A percentile compares a stretch with the other conserved stretches of the same genome.
These are phyloP conservation scores for Pseudomugil gertrudae DNA, from an alignment of 2,797 vertebrate genomes.

Conservation along the genomic window DNA sequence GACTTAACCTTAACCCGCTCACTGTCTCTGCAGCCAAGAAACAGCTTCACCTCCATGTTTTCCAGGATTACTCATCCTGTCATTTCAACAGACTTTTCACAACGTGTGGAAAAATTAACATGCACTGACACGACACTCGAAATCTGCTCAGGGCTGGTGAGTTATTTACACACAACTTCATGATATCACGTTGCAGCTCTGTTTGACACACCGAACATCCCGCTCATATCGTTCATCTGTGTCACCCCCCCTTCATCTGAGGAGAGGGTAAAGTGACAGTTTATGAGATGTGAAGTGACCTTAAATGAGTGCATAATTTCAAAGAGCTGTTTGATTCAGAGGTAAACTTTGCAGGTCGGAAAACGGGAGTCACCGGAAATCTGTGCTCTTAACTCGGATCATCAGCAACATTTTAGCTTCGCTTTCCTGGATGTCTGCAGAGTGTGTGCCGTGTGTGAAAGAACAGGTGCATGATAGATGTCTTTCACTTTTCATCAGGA, in stretches of 20 bases:
- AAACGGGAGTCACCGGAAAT: slow-evolving; percentile 11
- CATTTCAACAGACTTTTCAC: background rate
- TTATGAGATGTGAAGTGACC: slow-evolving; percentile 16
- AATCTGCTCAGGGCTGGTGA: background rate
- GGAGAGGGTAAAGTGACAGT: slow-evolving; percentile 7
- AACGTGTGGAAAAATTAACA: background rate
- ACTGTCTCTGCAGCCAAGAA: background rate
- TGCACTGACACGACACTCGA: background rate
- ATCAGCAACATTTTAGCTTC: slow-evolving; percentile 10
- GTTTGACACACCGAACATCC: slow-evolving; percentile 3
- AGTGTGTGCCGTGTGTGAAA: slow-evolving; percentile 7
- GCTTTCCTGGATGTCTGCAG: background rate
- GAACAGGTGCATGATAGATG: slow-evolving; percentile 1
- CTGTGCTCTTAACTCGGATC: slow-evolving; percentile 1
- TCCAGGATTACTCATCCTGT: background rate
- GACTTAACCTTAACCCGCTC: background rate
- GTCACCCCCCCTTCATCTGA: slow-evolving; percentile 11
- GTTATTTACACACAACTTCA: background rate
- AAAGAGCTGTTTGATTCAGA: slow-evolving; percentile 16
- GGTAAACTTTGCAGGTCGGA: background rate
- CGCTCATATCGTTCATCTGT: slow-evolving; percentile 23
- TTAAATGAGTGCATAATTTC: slow-evolving; percentile 15
- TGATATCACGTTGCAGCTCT: slow-evolving; percentile 8
- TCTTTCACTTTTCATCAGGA: background rate
- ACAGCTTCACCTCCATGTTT: background rate